Evolutionary conservation across 2,888 invertebrate species (phyloP), one percentile per base, ranked within the genome.

Genomic region (Villa cingulata): DNA sequence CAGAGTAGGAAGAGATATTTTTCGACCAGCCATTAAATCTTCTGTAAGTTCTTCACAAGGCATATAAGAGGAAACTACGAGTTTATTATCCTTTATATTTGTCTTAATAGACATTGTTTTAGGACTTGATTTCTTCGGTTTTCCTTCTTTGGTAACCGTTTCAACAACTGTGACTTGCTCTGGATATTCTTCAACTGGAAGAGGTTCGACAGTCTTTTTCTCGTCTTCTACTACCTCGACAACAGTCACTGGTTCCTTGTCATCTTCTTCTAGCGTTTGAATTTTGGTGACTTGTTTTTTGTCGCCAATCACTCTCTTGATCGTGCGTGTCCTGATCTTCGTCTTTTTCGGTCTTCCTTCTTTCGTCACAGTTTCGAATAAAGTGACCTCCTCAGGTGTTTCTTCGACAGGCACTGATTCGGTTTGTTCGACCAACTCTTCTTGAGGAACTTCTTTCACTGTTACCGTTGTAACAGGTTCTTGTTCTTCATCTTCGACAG

Each of bases 271-370:
- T n/a, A 66, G 54, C 0, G 69, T 70, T 3, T 62, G 61, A 16
- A 70, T 70, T 57, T 65, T 70, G 0, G 70, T 71, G 0, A 68
- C 54, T 56, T 69, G 66, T 51, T 65, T 54, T 43, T 66, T 65
- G 2, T 55, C 57, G 3, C 63, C 60, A 34, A 54, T 54, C 19
- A 53, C 54, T 40, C 57, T 62, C 44, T 58, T 60, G 29, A 56
- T 57, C 1, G 55, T 52, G 15, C 58, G 51, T 42, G 55, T 56
- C 58, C 61, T 61, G 3, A 62, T 62, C 15, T 55, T 45, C 54
- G 48, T 58, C 49, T 39, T 64, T 54, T 43, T 54, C 10, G 62
- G 56, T 46, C 62, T 66, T 5, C 51, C 54, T 14, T 50, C 41
- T 2, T 49, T 14, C 0, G 71, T 52, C 5, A 49, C 41, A 9